These are phyloP conservation scores for Rana temporaria DNA, from an alignment of 2,113 vertebrate genomes.

Conservation along the genomic window DNA sequence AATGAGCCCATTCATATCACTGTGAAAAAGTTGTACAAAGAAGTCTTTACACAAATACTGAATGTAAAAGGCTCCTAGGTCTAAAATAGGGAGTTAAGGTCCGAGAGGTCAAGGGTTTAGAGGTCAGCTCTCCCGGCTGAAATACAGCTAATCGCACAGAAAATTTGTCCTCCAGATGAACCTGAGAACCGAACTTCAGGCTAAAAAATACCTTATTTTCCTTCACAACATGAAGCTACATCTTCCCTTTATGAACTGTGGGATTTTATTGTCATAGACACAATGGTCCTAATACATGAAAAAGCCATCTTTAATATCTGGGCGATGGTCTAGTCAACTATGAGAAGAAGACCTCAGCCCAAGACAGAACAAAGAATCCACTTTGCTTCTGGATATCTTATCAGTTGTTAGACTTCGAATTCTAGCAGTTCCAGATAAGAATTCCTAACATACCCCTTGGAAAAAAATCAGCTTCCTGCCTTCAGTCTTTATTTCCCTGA, in stretches of 20 bases:
- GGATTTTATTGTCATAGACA: conserved; percentile 86
- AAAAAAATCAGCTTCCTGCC: conserved; percentile 16
- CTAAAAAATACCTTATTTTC: conserved; percentile 97
- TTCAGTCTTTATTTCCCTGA: conserved; percentile 2
- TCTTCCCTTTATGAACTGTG: conserved; percentile 85
- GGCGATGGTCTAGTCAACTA: conserved; percentile 78
- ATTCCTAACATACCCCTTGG: conserved; percentile 25
- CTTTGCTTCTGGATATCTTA: not conserved
- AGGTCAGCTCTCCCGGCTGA: conserved; percentile 97
- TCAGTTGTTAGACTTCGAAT: conserved; percentile 17
- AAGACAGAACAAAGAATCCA: conserved; percentile 16
- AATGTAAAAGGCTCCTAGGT: conserved; percentile 77
- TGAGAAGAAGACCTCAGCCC: conserved; percentile 69
- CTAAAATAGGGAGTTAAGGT: conserved; percentile 81
- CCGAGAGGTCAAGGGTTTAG: conserved; percentile 97
- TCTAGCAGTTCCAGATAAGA: conserved; percentile 3
- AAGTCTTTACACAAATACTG: conserved; percentile 72
- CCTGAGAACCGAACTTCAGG: conserved; percentile 96
- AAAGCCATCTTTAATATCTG: conserved; percentile 86
- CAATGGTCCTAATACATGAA: conserved; percentile 90
- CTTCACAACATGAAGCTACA: conserved; percentile 86
- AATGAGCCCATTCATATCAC: conserved; percentile 58
- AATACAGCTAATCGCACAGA: conserved; percentile 92
- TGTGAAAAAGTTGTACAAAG: conserved; percentile 67
- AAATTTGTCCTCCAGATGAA: conserved; percentile 98